Conservation (phyloP, 2,113 vertebrate genomes). For the Sander lucioperca region DNA sequence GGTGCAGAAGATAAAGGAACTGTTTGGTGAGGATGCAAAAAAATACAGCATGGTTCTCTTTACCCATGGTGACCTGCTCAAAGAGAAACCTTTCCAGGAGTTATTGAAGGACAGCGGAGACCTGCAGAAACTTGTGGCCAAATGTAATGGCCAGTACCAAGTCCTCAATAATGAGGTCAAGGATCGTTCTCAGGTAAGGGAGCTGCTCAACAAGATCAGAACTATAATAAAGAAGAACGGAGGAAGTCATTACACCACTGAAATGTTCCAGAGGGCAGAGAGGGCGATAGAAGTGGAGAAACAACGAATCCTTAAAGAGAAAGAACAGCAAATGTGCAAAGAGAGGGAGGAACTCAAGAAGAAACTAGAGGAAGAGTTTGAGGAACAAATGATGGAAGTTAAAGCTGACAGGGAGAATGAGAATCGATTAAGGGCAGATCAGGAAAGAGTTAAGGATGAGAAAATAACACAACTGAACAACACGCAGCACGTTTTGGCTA, state of each 20-base stretch:
- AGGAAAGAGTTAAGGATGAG: no score
- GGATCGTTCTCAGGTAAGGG: not conserved
- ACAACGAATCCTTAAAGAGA: no score
- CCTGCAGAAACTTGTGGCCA: not conserved
- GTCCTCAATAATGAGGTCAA: conserved; percentile 3
- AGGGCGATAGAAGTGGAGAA: not conserved
- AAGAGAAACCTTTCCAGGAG: no score
- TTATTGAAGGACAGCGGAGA: not conserved
- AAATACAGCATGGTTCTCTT: no score
- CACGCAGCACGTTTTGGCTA: no score
- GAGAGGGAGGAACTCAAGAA: not conserved
- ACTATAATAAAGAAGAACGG: not conserved
- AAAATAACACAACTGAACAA: no score
- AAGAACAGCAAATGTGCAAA: no score
- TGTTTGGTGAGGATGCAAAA: no score
- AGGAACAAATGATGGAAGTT: not conserved
- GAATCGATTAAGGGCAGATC: no score
- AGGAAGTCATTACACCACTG: conserved; percentile 23
- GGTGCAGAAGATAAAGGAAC: no score
- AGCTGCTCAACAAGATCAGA: conserved; percentile 28
- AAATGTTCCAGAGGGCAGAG: conserved; percentile 12
- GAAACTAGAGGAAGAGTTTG: not conserved
- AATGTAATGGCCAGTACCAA: conserved; percentile 15
- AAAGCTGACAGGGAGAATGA: no score
- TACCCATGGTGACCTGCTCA: no score